Evolutionary conservation across 92 coral and sea anemone genomes (phyloP).

Genomic region (Galaxea fascicularis): DNA sequence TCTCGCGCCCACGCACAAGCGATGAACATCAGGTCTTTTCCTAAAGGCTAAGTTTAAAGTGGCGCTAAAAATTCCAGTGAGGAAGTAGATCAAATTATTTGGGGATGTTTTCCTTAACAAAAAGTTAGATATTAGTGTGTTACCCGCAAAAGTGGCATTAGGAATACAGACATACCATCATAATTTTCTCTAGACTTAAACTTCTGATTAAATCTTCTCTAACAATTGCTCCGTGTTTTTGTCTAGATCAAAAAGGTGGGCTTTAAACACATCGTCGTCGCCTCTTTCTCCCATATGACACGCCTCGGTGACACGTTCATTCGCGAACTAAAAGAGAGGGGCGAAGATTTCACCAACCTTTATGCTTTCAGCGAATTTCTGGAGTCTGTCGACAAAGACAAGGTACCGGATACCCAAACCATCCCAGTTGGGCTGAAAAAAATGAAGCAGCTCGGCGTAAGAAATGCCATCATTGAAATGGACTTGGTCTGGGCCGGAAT

Average conservation of each 20-base stretch:
- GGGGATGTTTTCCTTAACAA: no score
- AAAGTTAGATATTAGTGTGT: no score
- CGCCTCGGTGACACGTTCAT: conserved; percentile 83
- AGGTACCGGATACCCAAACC: conserved; percentile 58
- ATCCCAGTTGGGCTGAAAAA: conserved; percentile 80
- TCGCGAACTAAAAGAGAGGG: conserved; percentile 66
- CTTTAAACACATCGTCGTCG: conserved; percentile 79
- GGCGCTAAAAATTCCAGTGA: no score
- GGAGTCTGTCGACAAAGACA: conserved; percentile 65
- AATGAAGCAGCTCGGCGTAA: conserved; percentile 72
- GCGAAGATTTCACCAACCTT: conserved; percentile 70
- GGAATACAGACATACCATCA: no score
- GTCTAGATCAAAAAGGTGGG: conserved; percentile 63
- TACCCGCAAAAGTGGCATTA: no score
- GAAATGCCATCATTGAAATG: conserved; percentile 69
- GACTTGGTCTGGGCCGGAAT: conserved; percentile 84
- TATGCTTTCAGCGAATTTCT: conserved; percentile 88
- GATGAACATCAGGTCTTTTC: no score
- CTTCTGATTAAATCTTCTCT: no score
- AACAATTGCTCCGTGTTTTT: neutral
- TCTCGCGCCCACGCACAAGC: no score
- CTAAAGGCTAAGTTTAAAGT: no score
- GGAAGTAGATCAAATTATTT: no score
- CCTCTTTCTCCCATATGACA: conserved; percentile 90
- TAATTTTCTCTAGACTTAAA: no score